phyloP scores from a whole-genome alignment of 1,140 invertebrate species.

The Epicauta chinensis region DNA sequence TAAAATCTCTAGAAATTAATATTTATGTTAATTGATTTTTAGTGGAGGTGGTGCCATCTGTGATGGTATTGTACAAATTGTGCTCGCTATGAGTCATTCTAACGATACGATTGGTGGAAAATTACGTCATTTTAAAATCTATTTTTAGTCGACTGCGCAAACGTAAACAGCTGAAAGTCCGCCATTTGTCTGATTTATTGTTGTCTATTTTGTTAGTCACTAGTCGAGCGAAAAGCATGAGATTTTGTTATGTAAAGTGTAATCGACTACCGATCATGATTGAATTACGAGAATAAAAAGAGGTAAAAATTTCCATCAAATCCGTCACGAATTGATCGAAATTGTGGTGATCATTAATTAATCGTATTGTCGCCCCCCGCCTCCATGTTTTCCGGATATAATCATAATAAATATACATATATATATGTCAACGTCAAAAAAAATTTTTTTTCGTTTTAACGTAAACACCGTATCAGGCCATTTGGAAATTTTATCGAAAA shows the following conservation, averaged over 20 bases:
- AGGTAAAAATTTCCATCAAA: no score
- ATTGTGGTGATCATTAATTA: no score
- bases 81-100: not conserved
- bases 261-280: conserved; percentile 15
- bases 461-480: conserved; percentile 4
- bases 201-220: conserved; percentile 27
- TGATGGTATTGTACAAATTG: not conserved
- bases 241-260: conserved; percentile 20
- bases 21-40: no score
- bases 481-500: conserved; percentile 1
- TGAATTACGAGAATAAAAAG: not conserved
- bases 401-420: no score
- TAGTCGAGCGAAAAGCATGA: conserved; percentile 17
- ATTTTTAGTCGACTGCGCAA: conserved; percentile 38
- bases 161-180: conserved; percentile 34
- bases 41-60: not conserved
- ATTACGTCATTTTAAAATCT: conserved; percentile 36
- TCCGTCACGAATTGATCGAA: no score
- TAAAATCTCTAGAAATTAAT: no score
- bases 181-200: conserved; percentile 40
- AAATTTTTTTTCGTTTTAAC: conserved; percentile 2
- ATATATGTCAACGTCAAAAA: no score
- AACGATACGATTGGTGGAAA: conserved; percentile 26
- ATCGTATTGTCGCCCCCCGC: no score
- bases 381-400: no score